A percentile compares a stretch with the other conserved stretches of the same genome.
Conservation (phyloP, 2,797 vertebrate genomes). For the Clamator glandarius region DNA sequence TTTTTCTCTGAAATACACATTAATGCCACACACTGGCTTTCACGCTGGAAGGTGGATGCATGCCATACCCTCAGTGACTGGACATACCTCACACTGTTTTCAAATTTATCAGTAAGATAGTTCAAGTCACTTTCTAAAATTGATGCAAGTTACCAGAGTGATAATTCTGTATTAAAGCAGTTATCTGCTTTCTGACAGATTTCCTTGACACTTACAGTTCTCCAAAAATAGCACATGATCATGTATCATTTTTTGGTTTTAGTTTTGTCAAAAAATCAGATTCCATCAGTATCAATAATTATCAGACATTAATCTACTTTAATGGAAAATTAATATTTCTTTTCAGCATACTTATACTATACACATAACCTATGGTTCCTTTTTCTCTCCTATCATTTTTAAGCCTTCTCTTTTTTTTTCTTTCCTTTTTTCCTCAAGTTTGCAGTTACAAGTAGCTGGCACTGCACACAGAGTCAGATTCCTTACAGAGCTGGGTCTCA, state of each 20-base stretch:
- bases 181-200: neutral
- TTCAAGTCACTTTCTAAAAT: neutral
- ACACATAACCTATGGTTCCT: neutral
- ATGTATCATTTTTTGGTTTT: neutral
- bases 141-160: neutral
- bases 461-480: neutral
- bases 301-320: neutral
- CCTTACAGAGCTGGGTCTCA: neutral
- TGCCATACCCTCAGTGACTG: neutral
- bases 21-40: neutral
- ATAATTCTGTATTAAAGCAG: neutral
- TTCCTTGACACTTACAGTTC: neutral
- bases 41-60: neutral
- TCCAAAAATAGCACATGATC: neutral
- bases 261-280: neutral
- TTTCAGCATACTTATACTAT: neutral
- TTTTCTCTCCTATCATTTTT: neutral
- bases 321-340: neutral
- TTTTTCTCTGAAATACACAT: slow-evolving; percentile 13
- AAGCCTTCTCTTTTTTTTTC: neutral
- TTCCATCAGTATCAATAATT: neutral
- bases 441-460: neutral
- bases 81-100: neutral
- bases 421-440: neutral
- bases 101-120: neutral